Evolutionary conservation across 2,888 invertebrate species (phyloP).

Genomic region (Exocentrus adspersus): DNA sequence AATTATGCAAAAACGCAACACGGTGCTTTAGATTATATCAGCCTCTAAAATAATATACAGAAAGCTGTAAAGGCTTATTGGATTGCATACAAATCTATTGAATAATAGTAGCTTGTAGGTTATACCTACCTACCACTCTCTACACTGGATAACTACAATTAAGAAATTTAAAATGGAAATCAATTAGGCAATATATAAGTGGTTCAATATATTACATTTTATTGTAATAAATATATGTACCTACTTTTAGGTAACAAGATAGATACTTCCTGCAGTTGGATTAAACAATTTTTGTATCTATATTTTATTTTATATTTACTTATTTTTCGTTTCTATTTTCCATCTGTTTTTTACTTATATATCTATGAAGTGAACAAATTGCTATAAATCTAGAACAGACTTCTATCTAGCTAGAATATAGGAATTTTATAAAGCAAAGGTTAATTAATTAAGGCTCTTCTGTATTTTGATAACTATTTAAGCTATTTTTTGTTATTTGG

Average conservation of each 20-base stretch:
- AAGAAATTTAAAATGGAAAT: not conserved
- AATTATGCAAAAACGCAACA: not conserved
- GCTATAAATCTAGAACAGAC: no score
- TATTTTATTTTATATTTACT: not conserved
- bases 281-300: not conserved
- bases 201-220: not conserved
- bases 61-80: not conserved
- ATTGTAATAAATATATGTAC: not conserved
- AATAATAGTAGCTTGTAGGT: not conserved
- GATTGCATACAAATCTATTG: not conserved
- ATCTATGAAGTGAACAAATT: no score
- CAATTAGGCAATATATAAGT: not conserved
- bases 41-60: conserved; percentile 1
- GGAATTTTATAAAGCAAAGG: no score
- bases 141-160: not conserved
- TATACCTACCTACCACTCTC: not conserved
- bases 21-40: not conserved
- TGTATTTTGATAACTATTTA: no score
- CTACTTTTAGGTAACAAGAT: no score
- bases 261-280: no score
- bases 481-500: no score
- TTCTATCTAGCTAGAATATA: no score
- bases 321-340: not conserved
- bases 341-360: no score
- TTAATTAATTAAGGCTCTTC: no score